Evolutionary conservation across 2,797 vertebrate genomes (phyloP).

Genomic region (Neostethus bicornis): DNA sequence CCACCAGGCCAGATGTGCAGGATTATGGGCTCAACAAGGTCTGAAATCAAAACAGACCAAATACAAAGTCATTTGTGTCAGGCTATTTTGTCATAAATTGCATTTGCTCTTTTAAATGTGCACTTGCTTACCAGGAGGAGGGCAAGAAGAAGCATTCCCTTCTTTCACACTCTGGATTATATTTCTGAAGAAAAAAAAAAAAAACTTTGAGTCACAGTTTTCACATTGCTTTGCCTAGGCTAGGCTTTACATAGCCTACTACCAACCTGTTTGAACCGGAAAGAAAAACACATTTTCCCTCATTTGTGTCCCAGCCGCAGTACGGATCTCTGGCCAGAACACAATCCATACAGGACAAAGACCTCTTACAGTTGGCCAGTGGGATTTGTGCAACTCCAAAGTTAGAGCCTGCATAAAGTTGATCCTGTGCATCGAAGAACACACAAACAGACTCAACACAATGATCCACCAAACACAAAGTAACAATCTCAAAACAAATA

Average conservation of each 20-base stretch:
- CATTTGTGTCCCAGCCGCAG: conserved; percentile 78
- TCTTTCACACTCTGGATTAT: conserved; percentile 80
- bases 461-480: background rate
- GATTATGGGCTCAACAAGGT: conserved; percentile 31
- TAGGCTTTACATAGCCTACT: background rate
- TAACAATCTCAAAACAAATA: background rate
- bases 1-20: conserved; percentile 46
- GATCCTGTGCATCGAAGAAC: conserved; percentile 55
- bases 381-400: conserved; percentile 77
- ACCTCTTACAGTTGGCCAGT: conserved; percentile 70
- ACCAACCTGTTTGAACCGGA: conserved; percentile 37
- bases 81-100: conserved; percentile 1
- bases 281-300: conserved; percentile 57
- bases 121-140: conserved; percentile 66
- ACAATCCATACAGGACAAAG: conserved; percentile 79
- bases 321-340: conserved; percentile 83
- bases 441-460: conserved; percentile 19
- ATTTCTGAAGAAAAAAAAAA: conserved; percentile 53
- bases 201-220: background rate
- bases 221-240: too few relatives aligned
- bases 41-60: conserved; percentile 54
- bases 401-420: conserved; percentile 80
- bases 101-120: background rate
- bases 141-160: conserved; percentile 74
- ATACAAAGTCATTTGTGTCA: background rate